Evolutionary conservation across 2,888 invertebrate genomes (phyloP), one percentile per base, ranked within the genome.

Genomic region (Colostygia pectinataria): DNA sequence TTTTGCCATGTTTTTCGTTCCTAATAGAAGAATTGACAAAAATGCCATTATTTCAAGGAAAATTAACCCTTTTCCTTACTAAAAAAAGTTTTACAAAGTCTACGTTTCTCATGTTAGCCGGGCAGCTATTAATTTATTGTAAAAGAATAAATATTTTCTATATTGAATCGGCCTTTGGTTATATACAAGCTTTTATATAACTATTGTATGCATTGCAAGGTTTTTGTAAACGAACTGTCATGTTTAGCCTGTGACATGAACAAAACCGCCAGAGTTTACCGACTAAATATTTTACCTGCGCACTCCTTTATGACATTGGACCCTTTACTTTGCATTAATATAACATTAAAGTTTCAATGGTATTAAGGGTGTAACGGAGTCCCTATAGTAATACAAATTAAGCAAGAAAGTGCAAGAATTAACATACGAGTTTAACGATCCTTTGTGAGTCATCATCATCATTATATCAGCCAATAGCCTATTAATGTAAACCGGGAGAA

Each of bases 271-370:
- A 20, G 42, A 42, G 61, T 66, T 65, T 69, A 67, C 63, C 58
- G 61, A 64, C 71, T 71, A 75, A 77, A 76, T 74, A 74, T 77
- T 77, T 72, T 68, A 77, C 77, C 71, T 74, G 63, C 61, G 64
- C 65, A 64, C 65, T 68, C 68, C 71, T 69, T 66, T 57, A 68
- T 64, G 65, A 69, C 66, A 71, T 69, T 66, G 67, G 66, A 71
- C 71, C 77, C 72, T 68, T 61, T 68, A 70, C 75, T 80, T 80
- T 78, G 75, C 78, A 80, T 82, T 74, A 74, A 77, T 79, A 75
- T 74, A 68, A 61, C 73, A 73, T 78, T 77, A 71, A 68, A 77
- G 72, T 78, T 78, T 72, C 64, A 65, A 79, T 74, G 63, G 68
- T 71, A 72, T 79, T 73, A 73, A 74, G 67, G 59, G 41, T 23